These are phyloP conservation scores for Ectemnius cavifrons DNA, from an alignment of 2,888 invertebrate species.

Conservation along the genomic window DNA sequence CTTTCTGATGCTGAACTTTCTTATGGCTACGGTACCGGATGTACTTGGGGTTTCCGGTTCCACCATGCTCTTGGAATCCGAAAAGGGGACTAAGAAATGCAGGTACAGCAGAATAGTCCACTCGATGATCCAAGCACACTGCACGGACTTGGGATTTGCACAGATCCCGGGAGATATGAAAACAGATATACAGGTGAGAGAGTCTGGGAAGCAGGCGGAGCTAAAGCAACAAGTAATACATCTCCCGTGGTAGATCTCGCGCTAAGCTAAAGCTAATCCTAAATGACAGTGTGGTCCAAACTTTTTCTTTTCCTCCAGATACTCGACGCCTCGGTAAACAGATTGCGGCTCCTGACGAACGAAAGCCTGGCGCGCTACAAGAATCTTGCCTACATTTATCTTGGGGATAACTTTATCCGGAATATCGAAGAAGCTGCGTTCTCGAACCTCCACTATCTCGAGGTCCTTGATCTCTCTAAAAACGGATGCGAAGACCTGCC, in stretches of 20 bases:
- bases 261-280: too few species aligned
- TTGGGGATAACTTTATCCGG: conserved; percentile 81
- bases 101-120: conserved; percentile 78
- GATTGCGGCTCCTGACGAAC: conserved; percentile 79
- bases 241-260: too few species aligned
- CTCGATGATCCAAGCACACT: conserved; percentile 81
- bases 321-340: conserved; percentile 81
- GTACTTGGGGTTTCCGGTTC: conserved; percentile 48
- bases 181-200: conserved; percentile 80
- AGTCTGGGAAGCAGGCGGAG: too few species aligned
- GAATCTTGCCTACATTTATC: conserved; percentile 80
- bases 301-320: conserved; percentile 77
- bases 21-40: conserved; percentile 28
- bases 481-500: conserved; percentile 80
- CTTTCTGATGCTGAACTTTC: conserved; percentile 57
- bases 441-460: conserved; percentile 78
- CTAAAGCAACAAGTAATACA: background rate
- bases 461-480: conserved; percentile 81
- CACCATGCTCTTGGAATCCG: conserved; percentile 60
- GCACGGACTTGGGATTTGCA: conserved; percentile 78
- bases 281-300: background rate
- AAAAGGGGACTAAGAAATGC: conserved; percentile 74
- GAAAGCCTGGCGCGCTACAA: conserved; percentile 80
- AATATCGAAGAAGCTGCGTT: conserved; percentile 81
- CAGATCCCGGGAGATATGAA: conserved; percentile 79